Conservation (phyloP, 2,113 vertebrate genomes). For the Rynchops niger region DNA sequence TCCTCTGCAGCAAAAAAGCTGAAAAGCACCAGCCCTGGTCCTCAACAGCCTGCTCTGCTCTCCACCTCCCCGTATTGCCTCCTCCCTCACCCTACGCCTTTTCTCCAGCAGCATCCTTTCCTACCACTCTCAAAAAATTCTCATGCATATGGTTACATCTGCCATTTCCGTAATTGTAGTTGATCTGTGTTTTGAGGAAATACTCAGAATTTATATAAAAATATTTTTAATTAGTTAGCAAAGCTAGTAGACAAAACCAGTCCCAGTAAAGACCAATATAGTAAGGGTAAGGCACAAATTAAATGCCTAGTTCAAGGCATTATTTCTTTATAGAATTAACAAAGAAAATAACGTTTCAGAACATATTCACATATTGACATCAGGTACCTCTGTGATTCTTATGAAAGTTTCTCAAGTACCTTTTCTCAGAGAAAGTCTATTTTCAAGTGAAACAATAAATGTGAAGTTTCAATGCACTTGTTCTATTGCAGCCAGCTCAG, state of each 20-base stretch:
- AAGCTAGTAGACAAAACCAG: background rate
- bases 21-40: background rate
- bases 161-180: background rate
- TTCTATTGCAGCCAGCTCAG: background rate
- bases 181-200: background rate
- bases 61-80: background rate
- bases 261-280: background rate
- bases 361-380: background rate
- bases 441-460: background rate
- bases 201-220: background rate
- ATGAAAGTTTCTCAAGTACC: background rate
- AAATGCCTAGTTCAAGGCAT: background rate
- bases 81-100: background rate
- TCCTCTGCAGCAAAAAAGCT: background rate
- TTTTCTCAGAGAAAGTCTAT: background rate
- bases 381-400: background rate
- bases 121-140: background rate
- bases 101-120: background rate
- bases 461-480: background rate
- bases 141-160: rapidly evolving
- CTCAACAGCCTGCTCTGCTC: background rate
- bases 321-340: background rate
- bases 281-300: background rate
- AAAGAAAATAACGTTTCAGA: background rate
- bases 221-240: background rate